These are phyloP conservation scores for Sarcophaga bullata DNA, from an alignment of 1,140 invertebrate genomes.

Conservation along the genomic window DNA sequence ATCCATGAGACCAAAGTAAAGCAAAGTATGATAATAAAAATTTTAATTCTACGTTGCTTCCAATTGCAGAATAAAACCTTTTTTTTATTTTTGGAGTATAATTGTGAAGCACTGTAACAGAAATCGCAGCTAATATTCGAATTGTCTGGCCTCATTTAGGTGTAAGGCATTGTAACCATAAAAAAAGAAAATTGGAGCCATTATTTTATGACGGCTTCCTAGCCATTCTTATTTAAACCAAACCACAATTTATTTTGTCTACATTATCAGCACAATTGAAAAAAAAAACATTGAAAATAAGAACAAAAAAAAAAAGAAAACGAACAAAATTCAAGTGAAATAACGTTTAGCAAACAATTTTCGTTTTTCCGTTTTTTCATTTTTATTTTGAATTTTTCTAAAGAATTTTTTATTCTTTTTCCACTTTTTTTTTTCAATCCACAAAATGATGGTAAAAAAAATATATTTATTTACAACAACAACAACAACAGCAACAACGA, in stretches of 20 bases:
- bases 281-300: neutral
- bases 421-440: slow-evolving; percentile 10
- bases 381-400: neutral
- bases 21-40: no score
- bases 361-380: neutral
- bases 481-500: neutral
- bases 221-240: no score
- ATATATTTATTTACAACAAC: neutral
- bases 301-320: neutral
- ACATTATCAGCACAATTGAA: neutral
- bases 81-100: no score
- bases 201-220: no score
- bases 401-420: neutral
- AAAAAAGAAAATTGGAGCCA: no score
- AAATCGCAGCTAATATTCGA: no score
- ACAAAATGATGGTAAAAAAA: neutral
- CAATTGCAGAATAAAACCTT: no score
- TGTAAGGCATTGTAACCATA: no score
- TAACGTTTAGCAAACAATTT: slow-evolving; percentile 1
- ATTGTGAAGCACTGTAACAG: no score
- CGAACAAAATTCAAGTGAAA: neutral
- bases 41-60: no score
- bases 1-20: no score
- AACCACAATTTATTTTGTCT: neutral
- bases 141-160: no score